Base-by-base conservation (phyloP, 2,113 vertebrate species). In the Ariopsis seemanni region DNA sequence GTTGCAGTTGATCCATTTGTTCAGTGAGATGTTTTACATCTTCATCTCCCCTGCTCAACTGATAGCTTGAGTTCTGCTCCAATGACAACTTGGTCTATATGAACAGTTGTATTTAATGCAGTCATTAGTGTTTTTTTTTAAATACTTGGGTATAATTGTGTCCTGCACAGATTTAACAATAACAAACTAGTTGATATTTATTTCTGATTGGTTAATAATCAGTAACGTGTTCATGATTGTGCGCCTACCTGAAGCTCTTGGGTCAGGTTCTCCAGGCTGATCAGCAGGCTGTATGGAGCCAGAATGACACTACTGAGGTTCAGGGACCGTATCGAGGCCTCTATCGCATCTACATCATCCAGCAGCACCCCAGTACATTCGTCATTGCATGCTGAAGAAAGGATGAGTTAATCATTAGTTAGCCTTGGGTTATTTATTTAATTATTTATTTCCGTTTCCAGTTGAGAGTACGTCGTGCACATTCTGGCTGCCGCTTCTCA, bases 331-430 rank as follows among this genome's bases (percentile, higher is more conserved):
- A 96, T 58, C 34, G 87, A 89, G 6, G 86, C 14, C 0, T 88
- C 89, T 1, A 96, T 7, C 7, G 79, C 6, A 8, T 97, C 96
- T 93, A 99, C 86, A 90, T 94, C 94, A 65, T 94, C 92, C 77
- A 99, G 92, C 62, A 99, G 87, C 60, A 94, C 48, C 0, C 96
- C 96, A 2, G 94, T 95, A 90, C 98, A 99, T 17, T 94, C 92
- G 34, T 98, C 97, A 84, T 97, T 92, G 90, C 98, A 99, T 1
- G 96, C 98, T 99, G 63, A 72, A 52, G n/a, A 85, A 81, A 48
- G 65, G 17, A 84, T 34, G 30, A 10, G 11, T 55, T 53, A 12
- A 27, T 55, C 6, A 83, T 83, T 65, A 83, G 27, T 78, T 69
- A 55, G 50, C 12, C 42, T 58, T 75, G 25, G 1, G 5, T n/a